Conservation (phyloP, 2,888 invertebrate genomes). For the Drosophila koepferae region DNA sequence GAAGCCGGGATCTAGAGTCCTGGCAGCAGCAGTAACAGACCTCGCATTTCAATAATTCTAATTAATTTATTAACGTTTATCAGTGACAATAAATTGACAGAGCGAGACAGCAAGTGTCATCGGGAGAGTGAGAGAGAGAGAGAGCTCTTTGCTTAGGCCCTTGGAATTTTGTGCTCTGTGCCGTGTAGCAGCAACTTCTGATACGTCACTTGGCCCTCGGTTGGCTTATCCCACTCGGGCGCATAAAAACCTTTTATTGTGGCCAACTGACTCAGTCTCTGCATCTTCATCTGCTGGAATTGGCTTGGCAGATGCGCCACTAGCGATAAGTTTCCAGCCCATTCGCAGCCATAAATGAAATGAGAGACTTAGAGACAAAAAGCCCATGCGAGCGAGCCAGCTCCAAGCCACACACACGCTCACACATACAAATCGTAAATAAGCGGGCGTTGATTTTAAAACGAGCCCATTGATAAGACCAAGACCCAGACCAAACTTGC, state of each 20-base stretch:
- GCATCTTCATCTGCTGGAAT: constrained; percentile 25
- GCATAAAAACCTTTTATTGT: constrained; percentile 42
- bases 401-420: neutral
- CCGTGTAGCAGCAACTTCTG: constrained; percentile 22
- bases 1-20: constrained; percentile 28
- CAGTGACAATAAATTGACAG: constrained; percentile 82
- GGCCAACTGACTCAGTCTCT: constrained; percentile 27
- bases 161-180: constrained; percentile 12
- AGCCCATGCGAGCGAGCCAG: constrained; percentile 11
- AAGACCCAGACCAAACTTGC: constrained; percentile 50
- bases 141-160: constrained; percentile 17
- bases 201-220: constrained; percentile 13
- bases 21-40: constrained; percentile 30
- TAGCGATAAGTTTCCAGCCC: constrained; percentile 62
- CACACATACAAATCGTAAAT: constrained; percentile 57
- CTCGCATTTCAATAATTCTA: constrained; percentile 85
- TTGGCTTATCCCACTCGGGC: constrained; percentile 12
- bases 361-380: constrained; percentile 63
- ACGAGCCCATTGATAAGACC: constrained; percentile 70
- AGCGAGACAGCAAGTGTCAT: constrained; percentile 5
- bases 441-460: constrained; percentile 77
- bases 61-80: constrained; percentile 85
- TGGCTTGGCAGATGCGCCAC: constrained; percentile 57
- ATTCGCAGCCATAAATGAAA: constrained; percentile 73
- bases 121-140: neutral